These are phyloP conservation scores for Euwallacea fornicatus DNA, from an alignment of 1,140 invertebrate species.

Conservation along the genomic window DNA sequence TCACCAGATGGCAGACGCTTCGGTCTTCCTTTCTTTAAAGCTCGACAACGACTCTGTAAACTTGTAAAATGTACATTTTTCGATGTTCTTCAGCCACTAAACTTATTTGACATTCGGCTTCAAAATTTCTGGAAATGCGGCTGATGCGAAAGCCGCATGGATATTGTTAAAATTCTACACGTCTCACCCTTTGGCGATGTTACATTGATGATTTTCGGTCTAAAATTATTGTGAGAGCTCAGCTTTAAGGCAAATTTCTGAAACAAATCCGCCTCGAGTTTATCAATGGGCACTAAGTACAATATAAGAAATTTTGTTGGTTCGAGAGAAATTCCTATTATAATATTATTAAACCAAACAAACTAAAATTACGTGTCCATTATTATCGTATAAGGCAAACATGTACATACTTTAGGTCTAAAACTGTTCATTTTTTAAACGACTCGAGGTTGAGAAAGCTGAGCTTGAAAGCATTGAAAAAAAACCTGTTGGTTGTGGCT, in stretches of 20 bases:
- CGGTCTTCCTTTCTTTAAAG: constrained; percentile 44
- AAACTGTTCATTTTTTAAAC: neutral
- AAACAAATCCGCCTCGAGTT: no score
- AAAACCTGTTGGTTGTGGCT: constrained; percentile 31
- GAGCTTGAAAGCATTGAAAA: constrained; percentile 6
- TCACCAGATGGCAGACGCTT: constrained; percentile 43
- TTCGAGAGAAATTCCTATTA: no score
- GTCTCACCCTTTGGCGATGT: constrained; percentile 52
- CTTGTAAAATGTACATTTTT: constrained; percentile 27
- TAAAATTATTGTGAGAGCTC: no score
- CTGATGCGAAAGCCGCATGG: constrained; percentile 46
- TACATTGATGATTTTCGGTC: no score
- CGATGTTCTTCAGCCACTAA: constrained; percentile 44
- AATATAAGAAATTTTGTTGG: neutral
- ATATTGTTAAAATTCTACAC: constrained; percentile 50
- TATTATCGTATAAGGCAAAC: neutral
- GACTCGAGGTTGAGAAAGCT: neutral
- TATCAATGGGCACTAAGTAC: neutral
- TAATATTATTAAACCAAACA: no score
- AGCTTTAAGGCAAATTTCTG: no score
- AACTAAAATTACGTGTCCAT: neutral
- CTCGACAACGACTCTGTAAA: constrained; percentile 47
- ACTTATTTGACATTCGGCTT: constrained; percentile 49
- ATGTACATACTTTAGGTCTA: neutral
- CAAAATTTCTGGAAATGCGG: constrained; percentile 55